A percentile compares a stretch with the other conserved stretches of the same genome.
Evolutionary conservation across 2,888 invertebrate genomes (phyloP).

Genomic region (Drosophila peninsularis): DNA sequence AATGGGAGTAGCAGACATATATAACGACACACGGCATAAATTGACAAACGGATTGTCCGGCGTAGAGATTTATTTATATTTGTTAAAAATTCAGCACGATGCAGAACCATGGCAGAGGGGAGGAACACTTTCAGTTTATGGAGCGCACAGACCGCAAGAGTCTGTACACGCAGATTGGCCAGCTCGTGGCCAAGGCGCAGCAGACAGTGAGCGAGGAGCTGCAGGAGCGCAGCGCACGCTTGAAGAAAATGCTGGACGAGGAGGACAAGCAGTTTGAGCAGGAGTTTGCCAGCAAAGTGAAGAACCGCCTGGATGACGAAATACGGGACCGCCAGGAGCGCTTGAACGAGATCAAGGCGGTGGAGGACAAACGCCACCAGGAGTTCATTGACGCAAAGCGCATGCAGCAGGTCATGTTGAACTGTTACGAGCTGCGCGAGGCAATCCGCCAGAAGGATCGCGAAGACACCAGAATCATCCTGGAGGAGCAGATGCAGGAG

Average conservation of each 20-base stretch:
- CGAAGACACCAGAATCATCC: constrained; percentile 69
- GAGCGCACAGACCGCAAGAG: constrained; percentile 78
- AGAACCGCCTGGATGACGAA: constrained; percentile 78
- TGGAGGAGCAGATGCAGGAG: constrained; percentile 81
- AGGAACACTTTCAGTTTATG: constrained; percentile 73
- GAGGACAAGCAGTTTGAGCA: constrained; percentile 80
- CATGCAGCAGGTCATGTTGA: constrained; percentile 78
- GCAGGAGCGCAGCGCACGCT: constrained; percentile 58
- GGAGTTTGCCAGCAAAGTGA: constrained; percentile 79
- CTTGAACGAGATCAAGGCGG: constrained; percentile 73
- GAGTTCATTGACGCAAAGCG: constrained; percentile 74
- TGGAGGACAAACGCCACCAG: constrained; percentile 55
- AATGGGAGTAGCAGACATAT: background rate
- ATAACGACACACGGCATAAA: constrained; percentile 16
- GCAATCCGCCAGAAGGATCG: constrained; percentile 73
- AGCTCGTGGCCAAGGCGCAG: constrained; percentile 77
- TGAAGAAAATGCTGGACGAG: constrained; percentile 69
- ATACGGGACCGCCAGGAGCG: constrained; percentile 76
- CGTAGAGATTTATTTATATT: constrained; percentile 8
- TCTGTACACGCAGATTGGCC: constrained; percentile 75
- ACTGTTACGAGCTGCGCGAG: constrained; percentile 82
- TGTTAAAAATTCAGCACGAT: constrained; percentile 20
- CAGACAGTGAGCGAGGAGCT: constrained; percentile 72
- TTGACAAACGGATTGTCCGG: constrained; percentile 21
- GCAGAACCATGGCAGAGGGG: constrained; percentile 52